phyloP scores from a whole-genome alignment of 2,797 vertebrate species.

The Sebastolobus altivelis region DNA sequence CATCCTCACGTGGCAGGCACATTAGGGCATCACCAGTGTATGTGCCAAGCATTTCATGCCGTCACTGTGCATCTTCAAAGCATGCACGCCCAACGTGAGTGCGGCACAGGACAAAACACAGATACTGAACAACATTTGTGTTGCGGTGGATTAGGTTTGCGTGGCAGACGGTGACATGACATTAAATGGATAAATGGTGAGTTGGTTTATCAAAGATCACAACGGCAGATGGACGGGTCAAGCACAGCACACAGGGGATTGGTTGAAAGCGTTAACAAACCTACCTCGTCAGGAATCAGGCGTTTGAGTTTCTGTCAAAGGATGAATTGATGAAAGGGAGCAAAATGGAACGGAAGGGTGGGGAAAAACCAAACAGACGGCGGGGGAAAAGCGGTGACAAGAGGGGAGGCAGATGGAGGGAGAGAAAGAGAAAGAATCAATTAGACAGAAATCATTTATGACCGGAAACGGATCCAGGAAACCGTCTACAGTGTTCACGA shows the following conservation, averaged over 20 bases:
- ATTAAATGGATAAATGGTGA: slow-evolving; percentile 23
- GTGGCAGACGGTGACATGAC: slow-evolving; percentile 27
- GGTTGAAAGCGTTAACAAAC: slow-evolving; percentile 48
- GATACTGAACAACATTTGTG: slow-evolving; percentile 18
- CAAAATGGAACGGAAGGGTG: slow-evolving; percentile 11
- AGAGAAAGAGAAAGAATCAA: slow-evolving; percentile 53
- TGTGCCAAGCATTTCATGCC: slow-evolving; percentile 29
- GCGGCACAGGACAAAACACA: slow-evolving; percentile 37
- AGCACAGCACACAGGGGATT: slow-evolving; percentile 39
- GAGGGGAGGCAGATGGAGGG: slow-evolving; percentile 18
- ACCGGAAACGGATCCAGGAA: slow-evolving; percentile 32
- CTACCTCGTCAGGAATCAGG: slow-evolving; percentile 85
- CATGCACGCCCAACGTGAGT: slow-evolving; percentile 33
- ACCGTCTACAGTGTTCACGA: slow-evolving; percentile 35
- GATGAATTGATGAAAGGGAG: slow-evolving; percentile 25
- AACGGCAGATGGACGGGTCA: slow-evolving; percentile 20
- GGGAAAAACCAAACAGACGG: slow-evolving; percentile 16
- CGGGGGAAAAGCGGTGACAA: slow-evolving; percentile 19
- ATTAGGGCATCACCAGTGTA: slow-evolving; percentile 19
- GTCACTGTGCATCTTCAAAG: slow-evolving; percentile 27
- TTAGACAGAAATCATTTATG: slow-evolving; percentile 60
- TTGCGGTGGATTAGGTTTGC: slow-evolving; percentile 42
- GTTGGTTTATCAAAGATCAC: slow-evolving; percentile 29
- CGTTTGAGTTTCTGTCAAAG: slow-evolving; percentile 81
- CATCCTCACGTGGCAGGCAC: neutral